Base-by-base conservation (phyloP, 2,888 invertebrate species). In the Geotrupes spiniger region DNA sequence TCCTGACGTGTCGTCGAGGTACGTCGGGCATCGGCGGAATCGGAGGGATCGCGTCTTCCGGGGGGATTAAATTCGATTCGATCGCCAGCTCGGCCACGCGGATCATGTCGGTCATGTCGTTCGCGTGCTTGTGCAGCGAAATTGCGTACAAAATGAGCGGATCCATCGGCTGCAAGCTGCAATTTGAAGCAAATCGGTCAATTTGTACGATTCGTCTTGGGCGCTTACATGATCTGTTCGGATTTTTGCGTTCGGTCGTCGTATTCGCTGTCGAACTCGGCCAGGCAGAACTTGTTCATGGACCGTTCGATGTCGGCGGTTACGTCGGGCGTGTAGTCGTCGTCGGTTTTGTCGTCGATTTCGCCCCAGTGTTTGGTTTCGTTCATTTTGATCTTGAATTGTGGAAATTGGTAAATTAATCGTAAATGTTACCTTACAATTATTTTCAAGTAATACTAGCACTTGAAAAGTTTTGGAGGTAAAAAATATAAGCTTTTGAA, bases 81-180 rank as follows among this genome's bases (percentile, higher is more conserved):
- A 60, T 59, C 1, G 66, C 67, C 26, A 68, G 41, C 56, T 70
- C 66, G 8, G 66, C 64, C n/a, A 65, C 59, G 46, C 64, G 52
- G 25, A 69, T 70, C 54, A 65, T 63, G 50, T 71, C 69, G 5
- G 53, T 62, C 58, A 71, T 65, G 46, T 69, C 61, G 48, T 63
- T 68, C 17, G 61, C 56, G 54, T 71, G 65, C 56, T 71, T 71
- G 48, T 73, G 73, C 16, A 72, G 52, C 6, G 66, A 55, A 33
- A 73, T 71, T 1, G 68, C 63, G 53, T 71, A 63, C 11, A 68
- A 43, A 46, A 71, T 61, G 11, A 68, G 43, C 0, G 71, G 70
- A 54, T 72, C 66, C 59, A 64, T 61, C n/a, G 66, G 58, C 21
- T 66, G 62, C 29, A 72, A 59, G 9, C 71, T 72, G 46, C 37